Base-by-base conservation (phyloP, 2,888 invertebrate genomes). In the Matsumyia berberina region DNA sequence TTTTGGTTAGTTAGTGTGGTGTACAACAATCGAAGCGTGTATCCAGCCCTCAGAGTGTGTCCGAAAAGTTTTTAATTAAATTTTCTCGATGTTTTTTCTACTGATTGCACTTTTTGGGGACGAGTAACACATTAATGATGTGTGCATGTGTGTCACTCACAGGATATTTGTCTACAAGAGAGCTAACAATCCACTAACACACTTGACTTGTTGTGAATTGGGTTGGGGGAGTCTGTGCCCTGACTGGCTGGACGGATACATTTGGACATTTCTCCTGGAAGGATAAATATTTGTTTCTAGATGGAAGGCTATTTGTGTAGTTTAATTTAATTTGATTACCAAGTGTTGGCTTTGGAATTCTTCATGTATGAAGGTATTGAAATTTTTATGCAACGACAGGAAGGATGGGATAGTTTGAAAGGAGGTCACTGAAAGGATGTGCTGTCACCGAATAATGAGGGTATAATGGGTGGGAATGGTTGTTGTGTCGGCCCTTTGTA, bases 21-120 rank as follows among this genome's bases (percentile, higher is more conserved):
- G 17, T 53, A 33, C 55, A 58, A 58, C 58, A 51, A 69, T 77
- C 55, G 44, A 51, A n/a, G 42, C 46, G 19, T 55, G 51, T 39
- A 39, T 53, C 9, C 12, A 31, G 39, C n/a, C 31, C 39, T 49
- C 39, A 37, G 53, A 24, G 17, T 60, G 58, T 67, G 72, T 62
- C 67, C 80, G 35, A 74, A 79, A 85, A 85, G 83, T 79, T 85
- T 85, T 80, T 85, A 79, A 85, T 85, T 85, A 85, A 85, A 85
- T 79, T 74, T 69, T 35, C 80, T 80, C 37, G 12, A 74, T 85
- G 74, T 80, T 85, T 85, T 83, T 85, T 80, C 73, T 85, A 74
- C 73, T 80, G 79, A 85, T 85, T 85, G 80, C 69, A 85, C 42
- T 70, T 80, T 85, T 74, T 33, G 17, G 57, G 57, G 33, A 11